Evolutionary conservation across 1,140 invertebrate genomes (phyloP).

Genomic region (Dreissena rostriformis): DNA sequence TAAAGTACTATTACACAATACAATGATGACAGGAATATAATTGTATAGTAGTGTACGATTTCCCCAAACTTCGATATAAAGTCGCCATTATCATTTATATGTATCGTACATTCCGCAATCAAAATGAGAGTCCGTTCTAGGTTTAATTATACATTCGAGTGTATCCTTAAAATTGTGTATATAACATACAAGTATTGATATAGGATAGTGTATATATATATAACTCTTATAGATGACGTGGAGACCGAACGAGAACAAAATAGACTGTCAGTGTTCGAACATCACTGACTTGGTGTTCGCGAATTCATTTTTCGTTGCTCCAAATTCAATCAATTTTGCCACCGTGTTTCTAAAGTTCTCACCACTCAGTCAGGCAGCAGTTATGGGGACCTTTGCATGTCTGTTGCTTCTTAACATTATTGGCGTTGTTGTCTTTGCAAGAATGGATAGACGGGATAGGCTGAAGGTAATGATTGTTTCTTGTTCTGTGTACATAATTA

Average conservation of each 20-base stretch:
- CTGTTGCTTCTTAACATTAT: constrained; percentile 79
- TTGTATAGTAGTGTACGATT: too few species aligned
- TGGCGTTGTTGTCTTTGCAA: constrained; percentile 78
- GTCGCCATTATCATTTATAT: too few species aligned
- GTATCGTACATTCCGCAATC: too few species aligned
- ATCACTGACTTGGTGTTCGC: constrained; percentile 50
- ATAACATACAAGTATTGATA: too few species aligned
- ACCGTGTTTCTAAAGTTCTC: constrained; percentile 81
- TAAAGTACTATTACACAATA: too few species aligned
- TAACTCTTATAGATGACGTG: constrained; percentile 18
- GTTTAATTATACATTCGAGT: too few species aligned
- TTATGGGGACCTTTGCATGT: constrained; percentile 79
- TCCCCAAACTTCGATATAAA: too few species aligned
- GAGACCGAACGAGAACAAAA: background rate
- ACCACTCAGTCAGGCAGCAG: constrained; percentile 67
- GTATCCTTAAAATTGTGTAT: too few species aligned
- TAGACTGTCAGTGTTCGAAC: constrained; percentile 25
- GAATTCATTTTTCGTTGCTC: constrained; percentile 80
- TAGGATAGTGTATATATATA: too few species aligned
- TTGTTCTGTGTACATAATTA: too few species aligned
- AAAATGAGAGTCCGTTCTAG: too few species aligned
- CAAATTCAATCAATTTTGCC: constrained; percentile 83
- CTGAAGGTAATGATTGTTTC: constrained; percentile 56
- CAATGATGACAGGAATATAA: too few species aligned
- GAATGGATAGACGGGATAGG: constrained; percentile 79